Conservation (phyloP, 1,140 invertebrate genomes). For the Eufriesea mexicana region DNA sequence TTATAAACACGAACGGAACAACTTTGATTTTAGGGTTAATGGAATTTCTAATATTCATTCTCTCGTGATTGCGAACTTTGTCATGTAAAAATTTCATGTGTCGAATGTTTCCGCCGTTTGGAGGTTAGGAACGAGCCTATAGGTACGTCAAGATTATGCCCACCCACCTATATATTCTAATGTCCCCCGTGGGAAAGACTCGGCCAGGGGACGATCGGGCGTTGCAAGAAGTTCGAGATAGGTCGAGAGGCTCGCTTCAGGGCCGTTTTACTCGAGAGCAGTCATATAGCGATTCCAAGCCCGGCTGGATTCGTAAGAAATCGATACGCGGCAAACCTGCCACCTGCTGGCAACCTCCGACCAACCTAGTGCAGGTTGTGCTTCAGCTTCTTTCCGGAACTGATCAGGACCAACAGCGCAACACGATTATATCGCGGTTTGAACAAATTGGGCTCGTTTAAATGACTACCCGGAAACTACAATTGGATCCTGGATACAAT, state of each 20-base stretch:
- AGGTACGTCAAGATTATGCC: background rate
- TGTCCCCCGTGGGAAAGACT: background rate
- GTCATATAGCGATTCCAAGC: slow-evolving; percentile 58
- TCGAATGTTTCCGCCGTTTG: background rate
- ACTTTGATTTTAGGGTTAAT: no score
- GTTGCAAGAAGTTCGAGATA: slow-evolving; percentile 27
- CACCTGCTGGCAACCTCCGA: slow-evolving; percentile 77
- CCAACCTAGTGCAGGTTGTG: slow-evolving; percentile 68
- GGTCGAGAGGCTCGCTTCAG: slow-evolving; percentile 40
- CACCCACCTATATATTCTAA: background rate
- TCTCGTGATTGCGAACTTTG: no score
- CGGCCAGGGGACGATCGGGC: background rate
- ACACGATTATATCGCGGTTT: no score
- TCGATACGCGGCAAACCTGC: slow-evolving; percentile 78
- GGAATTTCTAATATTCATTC: no score
- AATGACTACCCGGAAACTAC: no score
- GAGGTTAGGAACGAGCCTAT: background rate
- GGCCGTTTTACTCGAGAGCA: slow-evolving; percentile 50
- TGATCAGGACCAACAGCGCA: background rate
- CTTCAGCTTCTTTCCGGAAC: slow-evolving; percentile 42
- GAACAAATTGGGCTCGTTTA: background rate
- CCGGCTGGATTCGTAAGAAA: slow-evolving; percentile 79
- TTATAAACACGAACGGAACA: no score
- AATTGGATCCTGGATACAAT: no score
- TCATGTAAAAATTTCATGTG: background rate